Conservation (phyloP, 2,113 vertebrate genomes). For the Rostratula benghalensis region DNA sequence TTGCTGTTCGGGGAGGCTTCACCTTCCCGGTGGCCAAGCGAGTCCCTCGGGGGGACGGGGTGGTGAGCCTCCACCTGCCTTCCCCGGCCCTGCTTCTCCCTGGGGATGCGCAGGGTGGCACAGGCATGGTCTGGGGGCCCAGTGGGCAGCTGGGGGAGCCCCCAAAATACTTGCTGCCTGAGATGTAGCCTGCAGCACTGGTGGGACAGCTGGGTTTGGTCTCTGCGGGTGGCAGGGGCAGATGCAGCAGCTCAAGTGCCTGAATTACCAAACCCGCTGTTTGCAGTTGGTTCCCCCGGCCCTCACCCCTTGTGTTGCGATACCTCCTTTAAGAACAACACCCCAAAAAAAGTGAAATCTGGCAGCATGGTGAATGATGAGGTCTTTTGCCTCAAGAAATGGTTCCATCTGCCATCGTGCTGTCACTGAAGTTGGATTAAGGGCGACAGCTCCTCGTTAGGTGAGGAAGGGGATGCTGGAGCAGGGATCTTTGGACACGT, state of each 20-base stretch:
- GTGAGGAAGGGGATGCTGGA: not conserved
- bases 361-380: not conserved
- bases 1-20: not conserved
- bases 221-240: not conserved
- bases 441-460: not conserved
- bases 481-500: not conserved
- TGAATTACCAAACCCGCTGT: not conserved
- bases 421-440: not conserved
- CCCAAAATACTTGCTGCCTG: not conserved
- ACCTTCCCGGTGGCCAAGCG: not conserved
- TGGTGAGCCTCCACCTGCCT: not conserved
- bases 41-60: no score
- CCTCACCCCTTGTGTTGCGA: not conserved
- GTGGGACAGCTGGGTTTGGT: not conserved
- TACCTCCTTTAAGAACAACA: not conserved
- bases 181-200: rapidly evolving
- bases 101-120: rapidly evolving
- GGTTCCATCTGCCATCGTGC: not conserved
- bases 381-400: not conserved
- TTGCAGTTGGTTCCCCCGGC: no score
- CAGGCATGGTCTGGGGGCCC: not conserved
- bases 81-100: not conserved
- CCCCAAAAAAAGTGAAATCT: not conserved
- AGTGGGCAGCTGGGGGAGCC: not conserved
- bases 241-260: not conserved